Conservation (phyloP, 2,797 vertebrate genomes). For the Poliocrania exsul region DNA sequence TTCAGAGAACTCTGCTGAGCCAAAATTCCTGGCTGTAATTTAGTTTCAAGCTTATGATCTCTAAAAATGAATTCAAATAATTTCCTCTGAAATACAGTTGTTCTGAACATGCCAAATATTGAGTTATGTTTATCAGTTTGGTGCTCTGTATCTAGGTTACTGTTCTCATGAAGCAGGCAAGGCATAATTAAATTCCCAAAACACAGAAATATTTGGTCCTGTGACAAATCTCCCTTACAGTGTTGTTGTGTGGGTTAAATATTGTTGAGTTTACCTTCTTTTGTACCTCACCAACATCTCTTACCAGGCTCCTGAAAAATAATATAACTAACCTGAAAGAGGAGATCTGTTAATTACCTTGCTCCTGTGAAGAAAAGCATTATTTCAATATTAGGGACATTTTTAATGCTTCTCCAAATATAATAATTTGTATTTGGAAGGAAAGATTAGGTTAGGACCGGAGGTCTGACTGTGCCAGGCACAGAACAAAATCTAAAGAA, state of each 20-base stretch:
- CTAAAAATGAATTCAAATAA: slow-evolving; percentile 21
- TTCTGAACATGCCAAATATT: slow-evolving; percentile 45
- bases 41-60: slow-evolving; percentile 21
- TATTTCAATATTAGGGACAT: not conserved
- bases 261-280: not conserved
- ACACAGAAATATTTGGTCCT: slow-evolving; percentile 36
- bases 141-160: slow-evolving; percentile 30
- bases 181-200: slow-evolving; percentile 38
- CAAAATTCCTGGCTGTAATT: not conserved
- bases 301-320: not conserved
- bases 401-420: not conserved
- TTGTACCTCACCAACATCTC: not conserved
- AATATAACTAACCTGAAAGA: not conserved
- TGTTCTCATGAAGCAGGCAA: slow-evolving; percentile 39
- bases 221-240: slow-evolving; percentile 1
- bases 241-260: not conserved
- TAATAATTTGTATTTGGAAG: not conserved
- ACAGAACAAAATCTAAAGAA: not conserved
- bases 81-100: slow-evolving; percentile 42
- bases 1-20: not conserved
- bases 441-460: not conserved
- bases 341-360: not conserved
- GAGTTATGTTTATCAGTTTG: slow-evolving; percentile 38
- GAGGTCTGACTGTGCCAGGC: not conserved
- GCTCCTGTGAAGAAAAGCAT: not conserved